Evolutionary conservation across 2,113 vertebrate genomes (phyloP), one percentile per base, ranked within the genome.

Genomic region (Oncorhynchus keta): DNA sequence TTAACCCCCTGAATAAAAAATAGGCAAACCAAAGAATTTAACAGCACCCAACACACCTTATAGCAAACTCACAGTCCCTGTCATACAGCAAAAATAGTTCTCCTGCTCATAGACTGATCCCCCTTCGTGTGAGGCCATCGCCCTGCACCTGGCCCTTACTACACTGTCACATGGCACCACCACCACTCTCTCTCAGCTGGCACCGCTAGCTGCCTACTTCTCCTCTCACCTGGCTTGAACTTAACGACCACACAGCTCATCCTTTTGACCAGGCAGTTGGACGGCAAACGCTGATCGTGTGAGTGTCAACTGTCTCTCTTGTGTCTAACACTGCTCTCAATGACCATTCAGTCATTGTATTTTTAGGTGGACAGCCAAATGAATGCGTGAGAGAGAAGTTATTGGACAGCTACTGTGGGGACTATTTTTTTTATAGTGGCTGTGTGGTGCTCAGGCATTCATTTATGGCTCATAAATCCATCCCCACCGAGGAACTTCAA

Each of bases 401-500:
- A 57, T 18, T 57, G 55, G 55, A 6, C 14, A 57, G 13, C 55
- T 57, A 20, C 39, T 45, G 9, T 11, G 22, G 62, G 22, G 39
- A 45, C 39, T 2, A 45, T 45, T 11, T 45, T 32, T 35, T 45
- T 12, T 5, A 48, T 16, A 26, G 62, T 13, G 22, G n/a, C 64
- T 49, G 30, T 11, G 1, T 1, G 1, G 1, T 76, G 26, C 24
- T 57, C 35, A 75, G 51, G 67, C 49, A 1, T 55, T 13, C 20
- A 66, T 76, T 0, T 75, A 3, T 30, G 70, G 57, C 45, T 3
- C 4, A 1, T 83, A 65, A 83, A 83, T 66, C 84, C 82, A 79
- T 85, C 80, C 49, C 51, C 83, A 55, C 65, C 0, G 70, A 70
- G 22, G n/a, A 81, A 35, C 78, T 74, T 45, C 70, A 79, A 78